A percentile compares a stretch with the other conserved stretches of the same genome.
Conservation (phyloP, 1,140 invertebrate species). For the Trichonephila clavata region DNA sequence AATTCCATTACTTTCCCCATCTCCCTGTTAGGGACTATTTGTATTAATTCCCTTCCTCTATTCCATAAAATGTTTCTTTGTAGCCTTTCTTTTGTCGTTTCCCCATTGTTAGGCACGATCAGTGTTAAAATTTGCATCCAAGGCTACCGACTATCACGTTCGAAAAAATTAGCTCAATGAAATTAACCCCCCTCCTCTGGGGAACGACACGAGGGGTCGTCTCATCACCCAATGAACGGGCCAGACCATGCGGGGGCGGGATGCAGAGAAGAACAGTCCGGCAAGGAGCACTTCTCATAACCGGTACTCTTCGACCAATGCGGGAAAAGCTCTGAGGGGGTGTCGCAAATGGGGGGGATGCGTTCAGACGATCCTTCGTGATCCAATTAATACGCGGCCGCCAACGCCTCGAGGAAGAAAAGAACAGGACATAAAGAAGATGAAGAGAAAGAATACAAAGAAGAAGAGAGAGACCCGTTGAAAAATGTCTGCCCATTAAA, state of each 20-base stretch:
- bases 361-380: conserved; percentile 59
- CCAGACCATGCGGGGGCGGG: conserved; percentile 23
- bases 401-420: conserved; percentile 67
- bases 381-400: conserved; percentile 74
- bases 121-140: conserved; percentile 30
- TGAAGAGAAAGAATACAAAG: conserved; percentile 31
- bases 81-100: background rate
- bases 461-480: conserved; percentile 53
- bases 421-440: conserved; percentile 62
- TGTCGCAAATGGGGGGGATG: background rate
- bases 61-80: background rate
- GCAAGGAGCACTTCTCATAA: background rate
- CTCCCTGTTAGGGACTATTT: background rate
- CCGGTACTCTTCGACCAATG: conserved; percentile 50
- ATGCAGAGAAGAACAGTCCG: conserved; percentile 18
- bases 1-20: too few species aligned
- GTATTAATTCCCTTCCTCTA: background rate
- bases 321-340: conserved; percentile 54
- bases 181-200: background rate
- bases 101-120: background rate
- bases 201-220: conserved; percentile 7
- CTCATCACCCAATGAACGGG: conserved; percentile 45
- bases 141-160: background rate
- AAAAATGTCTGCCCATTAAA: conserved; percentile 74
- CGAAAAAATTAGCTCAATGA: background rate